A percentile compares a stretch with the other conserved stretches of the same genome.
Evolutionary conservation across 2,113 vertebrate genomes (phyloP).

Genomic region (Zosterops borbonicus): DNA sequence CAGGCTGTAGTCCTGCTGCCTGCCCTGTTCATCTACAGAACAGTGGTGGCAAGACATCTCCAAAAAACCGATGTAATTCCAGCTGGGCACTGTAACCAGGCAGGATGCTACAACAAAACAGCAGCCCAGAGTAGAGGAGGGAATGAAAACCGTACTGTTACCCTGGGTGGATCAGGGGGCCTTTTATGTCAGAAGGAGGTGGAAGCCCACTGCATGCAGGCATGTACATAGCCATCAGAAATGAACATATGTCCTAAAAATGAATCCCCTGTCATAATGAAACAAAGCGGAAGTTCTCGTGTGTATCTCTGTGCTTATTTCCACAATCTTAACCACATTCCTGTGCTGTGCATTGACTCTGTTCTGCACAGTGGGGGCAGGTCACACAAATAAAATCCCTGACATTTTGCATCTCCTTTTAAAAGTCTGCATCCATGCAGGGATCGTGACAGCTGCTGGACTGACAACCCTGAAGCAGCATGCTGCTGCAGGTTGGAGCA

Average conservation of each 20-base stretch:
- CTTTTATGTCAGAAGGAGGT: background rate
- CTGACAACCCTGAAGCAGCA: background rate
- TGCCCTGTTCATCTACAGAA: background rate
- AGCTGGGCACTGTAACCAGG: background rate
- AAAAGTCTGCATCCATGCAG: background rate
- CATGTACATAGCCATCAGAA: background rate
- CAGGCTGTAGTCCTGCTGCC: background rate
- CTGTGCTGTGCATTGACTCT: background rate
- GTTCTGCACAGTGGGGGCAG: background rate
- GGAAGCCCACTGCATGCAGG: accelerated
- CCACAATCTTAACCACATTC: background rate
- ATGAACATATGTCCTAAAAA: background rate
- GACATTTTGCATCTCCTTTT: background rate
- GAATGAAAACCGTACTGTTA: background rate
- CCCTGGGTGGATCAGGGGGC: background rate
- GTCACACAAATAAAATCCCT: background rate
- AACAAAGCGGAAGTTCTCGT: background rate
- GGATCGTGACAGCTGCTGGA: background rate
- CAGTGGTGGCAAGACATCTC: background rate
- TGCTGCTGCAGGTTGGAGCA: background rate
- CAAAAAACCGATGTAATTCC: background rate
- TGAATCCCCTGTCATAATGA: background rate
- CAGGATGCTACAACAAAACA: background rate
- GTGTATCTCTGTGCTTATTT: background rate
- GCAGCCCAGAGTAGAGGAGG: background rate